Evolutionary conservation across 2,797 vertebrate species (phyloP), one percentile per base, ranked within the genome.

Genomic region (Paratrypauchen microcephalus): DNA sequence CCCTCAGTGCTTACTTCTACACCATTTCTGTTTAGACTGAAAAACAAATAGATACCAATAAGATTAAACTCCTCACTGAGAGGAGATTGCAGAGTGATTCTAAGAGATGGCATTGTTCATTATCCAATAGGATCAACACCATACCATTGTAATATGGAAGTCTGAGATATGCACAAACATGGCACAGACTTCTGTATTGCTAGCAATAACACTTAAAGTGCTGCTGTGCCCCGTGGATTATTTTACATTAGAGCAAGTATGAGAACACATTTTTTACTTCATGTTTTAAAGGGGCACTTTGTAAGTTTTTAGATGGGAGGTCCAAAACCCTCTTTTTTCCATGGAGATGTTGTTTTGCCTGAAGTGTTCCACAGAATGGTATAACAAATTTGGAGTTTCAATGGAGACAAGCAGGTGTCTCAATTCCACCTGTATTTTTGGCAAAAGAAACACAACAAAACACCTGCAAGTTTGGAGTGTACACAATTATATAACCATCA

Each of bases 61-160:
- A 57, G 75, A 63, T 82, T 77, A 75, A 65, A 23, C 39, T 45
- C 41, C 41, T 45, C 13, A 45, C 12, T 47, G 56, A 28, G n/a
- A n/a, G n/a, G n/a, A n/a, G 75, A 75, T 62, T 65, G 52, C 66
- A 69, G 69, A 52, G 59, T 65, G 23, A 55, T 45, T 45, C 41
- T 67, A 62, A 61, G 65, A 75, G 32, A 8, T 61, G 71, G 65
- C 47, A 54, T 87, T 54, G 3, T 55, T 78, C 21, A 66, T 79
- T 69, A 69, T 85, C 70, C 62, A 62, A 24, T 5, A 1, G 70
- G 77, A 87, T 85, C 73, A 84, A 78, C 85, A 69, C 75, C 68
- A 73, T 86, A 23, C 73, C 80, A 62, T 67, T 68, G 67, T 62
- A 63, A 70, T 79, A 71, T 74, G 72, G 62, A 69, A 81, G 64